A percentile compares a stretch with the other conserved stretches of the same genome.
phyloP scores from a whole-genome alignment of 2,113 vertebrate species.

The Plecturocebus donacophilus region DNA sequence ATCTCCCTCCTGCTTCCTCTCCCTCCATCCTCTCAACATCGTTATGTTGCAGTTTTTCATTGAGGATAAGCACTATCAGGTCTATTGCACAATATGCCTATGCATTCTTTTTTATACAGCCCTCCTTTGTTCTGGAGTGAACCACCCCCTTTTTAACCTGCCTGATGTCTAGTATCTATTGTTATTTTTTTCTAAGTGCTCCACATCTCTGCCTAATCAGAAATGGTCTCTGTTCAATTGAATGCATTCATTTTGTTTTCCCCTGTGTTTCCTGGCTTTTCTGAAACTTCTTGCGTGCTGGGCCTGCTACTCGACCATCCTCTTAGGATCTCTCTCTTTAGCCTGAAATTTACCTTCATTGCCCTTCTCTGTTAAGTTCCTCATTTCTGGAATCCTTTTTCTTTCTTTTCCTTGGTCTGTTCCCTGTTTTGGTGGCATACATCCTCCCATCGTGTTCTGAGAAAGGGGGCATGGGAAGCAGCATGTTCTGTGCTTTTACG shows the following conservation, averaged over 20 bases:
- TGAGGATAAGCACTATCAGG: neutral
- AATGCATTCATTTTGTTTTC: neutral
- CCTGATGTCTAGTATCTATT: neutral
- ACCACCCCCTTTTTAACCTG: neutral
- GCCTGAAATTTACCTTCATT: neutral
- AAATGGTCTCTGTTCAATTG: neutral
- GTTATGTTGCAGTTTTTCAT: neutral
- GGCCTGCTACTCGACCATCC: neutral
- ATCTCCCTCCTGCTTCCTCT: neutral
- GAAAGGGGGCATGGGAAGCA: neutral
- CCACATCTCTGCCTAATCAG: neutral
- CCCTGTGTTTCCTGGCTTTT: no score
- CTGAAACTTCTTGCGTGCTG: neutral
- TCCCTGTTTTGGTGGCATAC: neutral
- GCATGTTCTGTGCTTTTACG: neutral
- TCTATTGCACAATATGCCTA: neutral
- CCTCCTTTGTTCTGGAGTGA: neutral
- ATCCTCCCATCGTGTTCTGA: neutral
- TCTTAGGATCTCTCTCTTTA: neutral
- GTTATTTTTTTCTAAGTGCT: neutral
- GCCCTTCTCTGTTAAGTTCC: accelerated
- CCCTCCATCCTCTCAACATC: neutral
- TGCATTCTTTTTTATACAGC: neutral
- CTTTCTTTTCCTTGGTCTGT: neutral
- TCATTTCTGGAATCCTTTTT: neutral